These are phyloP conservation scores for Sthenelais limicola DNA, from an alignment of 2,888 invertebrate species.

Conservation along the genomic window DNA sequence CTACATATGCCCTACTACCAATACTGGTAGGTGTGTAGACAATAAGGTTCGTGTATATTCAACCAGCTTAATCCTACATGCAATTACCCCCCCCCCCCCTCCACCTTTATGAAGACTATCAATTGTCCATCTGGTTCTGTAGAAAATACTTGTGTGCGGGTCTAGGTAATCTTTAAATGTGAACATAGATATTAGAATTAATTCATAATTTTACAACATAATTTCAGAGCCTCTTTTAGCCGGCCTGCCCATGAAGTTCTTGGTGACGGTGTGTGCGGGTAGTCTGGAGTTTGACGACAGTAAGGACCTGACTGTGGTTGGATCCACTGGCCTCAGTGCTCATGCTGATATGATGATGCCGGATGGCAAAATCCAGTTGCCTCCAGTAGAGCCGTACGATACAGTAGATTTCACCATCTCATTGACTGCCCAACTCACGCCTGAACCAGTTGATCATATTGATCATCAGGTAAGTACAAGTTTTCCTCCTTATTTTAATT, in stretches of 20 bases:
- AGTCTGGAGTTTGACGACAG: constrained; percentile 72
- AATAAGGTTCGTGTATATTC: no score
- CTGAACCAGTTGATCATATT: not conserved
- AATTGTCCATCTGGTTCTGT: no score
- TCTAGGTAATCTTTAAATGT: not conserved
- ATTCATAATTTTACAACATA: not conserved
- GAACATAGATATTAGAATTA: not conserved
- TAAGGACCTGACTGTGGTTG: constrained; percentile 51
- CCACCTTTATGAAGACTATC: no score
- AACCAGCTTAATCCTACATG: no score
- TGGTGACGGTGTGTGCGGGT: constrained; percentile 59
- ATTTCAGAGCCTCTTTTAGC: constrained; percentile 44
- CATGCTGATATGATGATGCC: constrained; percentile 20
- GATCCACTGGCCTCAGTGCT: constrained; percentile 52
- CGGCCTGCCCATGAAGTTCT: constrained; percentile 56
- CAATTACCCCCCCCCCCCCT: no score
- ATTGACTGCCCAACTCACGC: constrained; percentile 81
- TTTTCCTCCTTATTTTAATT: not conserved
- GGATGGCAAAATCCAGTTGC: constrained; percentile 39
- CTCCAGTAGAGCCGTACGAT: constrained; percentile 40
- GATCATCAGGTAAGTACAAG: constrained; percentile 35
- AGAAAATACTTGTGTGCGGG: no score
- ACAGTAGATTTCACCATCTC: constrained; percentile 72
- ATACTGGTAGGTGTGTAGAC: no score
- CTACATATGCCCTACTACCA: no score